A percentile compares a stretch with the other conserved stretches of the same genome.
Evolutionary conservation across 2,113 vertebrate genomes (phyloP).

Genomic region (Festucalex cinctus): DNA sequence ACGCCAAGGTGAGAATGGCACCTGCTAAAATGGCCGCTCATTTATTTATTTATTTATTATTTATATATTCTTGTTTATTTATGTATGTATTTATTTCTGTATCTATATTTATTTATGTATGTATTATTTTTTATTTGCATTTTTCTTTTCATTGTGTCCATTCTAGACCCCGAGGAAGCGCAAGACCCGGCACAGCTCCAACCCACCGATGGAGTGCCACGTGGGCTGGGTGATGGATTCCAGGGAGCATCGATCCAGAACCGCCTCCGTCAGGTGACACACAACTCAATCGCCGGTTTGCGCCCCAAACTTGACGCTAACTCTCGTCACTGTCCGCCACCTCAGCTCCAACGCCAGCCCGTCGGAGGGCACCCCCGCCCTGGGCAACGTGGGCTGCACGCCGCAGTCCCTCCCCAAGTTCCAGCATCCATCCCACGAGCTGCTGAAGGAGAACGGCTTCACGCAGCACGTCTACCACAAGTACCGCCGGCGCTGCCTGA

Average conservation of each 20-base stretch:
- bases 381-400: constrained; percentile 90
- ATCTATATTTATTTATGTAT: no score
- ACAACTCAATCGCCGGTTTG: no score
- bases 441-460: constrained; percentile 99
- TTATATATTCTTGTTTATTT: accelerated
- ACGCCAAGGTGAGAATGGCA: constrained; percentile 81
- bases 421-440: constrained; percentile 96
- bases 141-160: no score
- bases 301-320: no score
- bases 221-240: constrained; percentile 99
- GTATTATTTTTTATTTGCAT: no score
- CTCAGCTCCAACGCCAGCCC: constrained; percentile 89
- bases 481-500: constrained; percentile 97
- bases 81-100: no score
- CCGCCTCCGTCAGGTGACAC: constrained; percentile 96
- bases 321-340: neutral
- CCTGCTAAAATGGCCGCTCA: neutral
- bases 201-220: constrained; percentile 95
- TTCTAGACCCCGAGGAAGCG: constrained; percentile 92
- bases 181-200: constrained; percentile 97
- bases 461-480: constrained; percentile 99
- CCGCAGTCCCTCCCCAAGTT: constrained; percentile 98
- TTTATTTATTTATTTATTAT: neutral
- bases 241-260: constrained; percentile 90
- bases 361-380: constrained; percentile 84